Evolutionary conservation across 2,888 invertebrate genomes (phyloP), one percentile per base, ranked within the genome.

Genomic region (Strigamia transsilvanica): DNA sequence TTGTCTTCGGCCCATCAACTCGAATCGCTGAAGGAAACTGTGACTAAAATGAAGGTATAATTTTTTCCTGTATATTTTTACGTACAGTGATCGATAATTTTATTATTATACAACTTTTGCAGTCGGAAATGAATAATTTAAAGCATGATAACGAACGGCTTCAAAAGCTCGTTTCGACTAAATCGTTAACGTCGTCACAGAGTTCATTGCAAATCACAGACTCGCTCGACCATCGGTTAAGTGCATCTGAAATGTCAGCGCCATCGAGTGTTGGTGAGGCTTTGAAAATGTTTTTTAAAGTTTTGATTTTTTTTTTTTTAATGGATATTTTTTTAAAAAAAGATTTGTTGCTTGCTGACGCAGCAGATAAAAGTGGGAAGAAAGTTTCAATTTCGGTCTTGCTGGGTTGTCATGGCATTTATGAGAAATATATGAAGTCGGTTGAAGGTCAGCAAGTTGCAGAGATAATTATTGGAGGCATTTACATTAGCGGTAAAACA

Each of bases 131-230:
- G 97, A 91, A 96, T 87, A 96, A 94, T 87, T 90, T 99, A 86
- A 98, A 98, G 88, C 96, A 98, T 86, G 98, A 99, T 89, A 98
- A 99, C 88, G 97, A 98, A 87, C 91, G 98, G 34, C 91, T 98
- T 0, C 97, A 97, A 87, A 91, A 95, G 86, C 90, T 98, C 87
- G 96, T 98, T 15, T 89, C 90, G 0, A 90, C 90, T 10, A 86
- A 87, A 82, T 86, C 86, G 81, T 84, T 85, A 79, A 89, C 90
- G n/a, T 90, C 91, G 3, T 91, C 91, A 1, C 90, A 90, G 84
- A 90, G 89, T 83, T 91, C 91, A 66, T 86, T 89, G 61, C 87
- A 87, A 27, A 84, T 56, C 27, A 83, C 82, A 4, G 83, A 83
- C 21, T 51, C 81, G 15, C 80, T 84, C 21, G 84, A 84, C 34